phyloP scores from a whole-genome alignment of 2,888 invertebrate genomes.

The Eupithecia tripunctaria region DNA sequence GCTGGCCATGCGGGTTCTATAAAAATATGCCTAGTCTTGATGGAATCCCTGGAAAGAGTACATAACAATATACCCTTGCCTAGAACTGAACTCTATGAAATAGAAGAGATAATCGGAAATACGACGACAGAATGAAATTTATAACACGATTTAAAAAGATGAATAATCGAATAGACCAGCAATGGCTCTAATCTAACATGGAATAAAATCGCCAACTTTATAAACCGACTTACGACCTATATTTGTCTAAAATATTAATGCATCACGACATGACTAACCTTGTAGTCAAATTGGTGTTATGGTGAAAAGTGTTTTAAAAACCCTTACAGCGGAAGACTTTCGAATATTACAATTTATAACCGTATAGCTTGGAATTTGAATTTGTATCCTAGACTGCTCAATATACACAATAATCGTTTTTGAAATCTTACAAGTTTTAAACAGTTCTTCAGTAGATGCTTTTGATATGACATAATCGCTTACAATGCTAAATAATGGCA shows the following conservation, averaged over 20 bases:
- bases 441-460: conserved; percentile 50
- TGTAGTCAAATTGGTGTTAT: not conserved
- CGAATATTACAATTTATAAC: conserved; percentile 31
- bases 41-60: not conserved
- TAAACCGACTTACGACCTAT: not conserved
- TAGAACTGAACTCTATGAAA: not conserved
- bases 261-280: not conserved
- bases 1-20: not conserved
- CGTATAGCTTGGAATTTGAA: conserved; percentile 45
- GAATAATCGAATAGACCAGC: not conserved
- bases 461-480: conserved; percentile 52
- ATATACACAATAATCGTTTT: conserved; percentile 49
- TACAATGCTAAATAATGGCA: conserved; percentile 33
- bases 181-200: not conserved
- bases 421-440: conserved; percentile 45
- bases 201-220: not conserved
- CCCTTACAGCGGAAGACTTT: conserved; percentile 22
- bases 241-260: not conserved
- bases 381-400: conserved; percentile 47
- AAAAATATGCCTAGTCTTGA: not conserved
- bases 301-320: conserved; percentile 14
- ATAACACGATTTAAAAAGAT: not conserved
- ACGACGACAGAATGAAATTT: not conserved
- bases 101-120: not conserved
- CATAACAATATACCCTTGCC: not conserved